Base-by-base conservation (phyloP, 2,113 vertebrate genomes). In the Laticauda colubrina region DNA sequence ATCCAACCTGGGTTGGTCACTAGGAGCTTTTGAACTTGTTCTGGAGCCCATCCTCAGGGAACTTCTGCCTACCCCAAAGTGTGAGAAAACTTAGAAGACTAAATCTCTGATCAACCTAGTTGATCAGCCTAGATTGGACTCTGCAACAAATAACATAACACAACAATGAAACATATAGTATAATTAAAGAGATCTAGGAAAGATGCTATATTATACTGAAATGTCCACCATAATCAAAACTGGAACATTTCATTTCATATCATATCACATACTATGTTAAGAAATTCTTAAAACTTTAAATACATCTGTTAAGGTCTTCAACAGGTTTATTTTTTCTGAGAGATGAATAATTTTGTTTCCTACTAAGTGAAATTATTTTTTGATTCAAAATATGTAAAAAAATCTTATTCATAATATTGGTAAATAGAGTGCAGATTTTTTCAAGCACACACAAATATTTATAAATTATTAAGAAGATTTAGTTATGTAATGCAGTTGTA, bases 161-260 rank as follows among this genome's bases (percentile, higher is more conserved):
- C 1, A 54, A 81, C 4, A 95, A 81, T 53, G 23, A 94, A 24
- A 93, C 34, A 45, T 93, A 93, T 18, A 14, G 53, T 39, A 88
- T 0, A 0, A 10, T 85, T 89, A 20, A 91, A 81, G 86, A 20
- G 26, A 0, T 55, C 0, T 34, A 88, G 11, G 34, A 61, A 90
- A 90, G 2, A 26, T 4, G 18, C 0, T 88, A 91, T 89, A 24
- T 43, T 64, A 86, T 55, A 21, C 54, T 56, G 5, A 61, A 92
- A 11, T 75, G 43, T 2, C 26, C 93, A 89, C 11, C 15, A 29
- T n/a, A 59, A 0, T 75, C 57, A 23, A 4, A n/a, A n/a, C 4
- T 93, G 39, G 23, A 81, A n/a, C 85, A 24, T n/a, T 89, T 56
- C 8, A 14, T n/a, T 2, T 59, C 8, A 93, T 23, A 48, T 39